Base-by-base conservation (phyloP, 2,113 vertebrate genomes). In the Scolopax mira region DNA sequence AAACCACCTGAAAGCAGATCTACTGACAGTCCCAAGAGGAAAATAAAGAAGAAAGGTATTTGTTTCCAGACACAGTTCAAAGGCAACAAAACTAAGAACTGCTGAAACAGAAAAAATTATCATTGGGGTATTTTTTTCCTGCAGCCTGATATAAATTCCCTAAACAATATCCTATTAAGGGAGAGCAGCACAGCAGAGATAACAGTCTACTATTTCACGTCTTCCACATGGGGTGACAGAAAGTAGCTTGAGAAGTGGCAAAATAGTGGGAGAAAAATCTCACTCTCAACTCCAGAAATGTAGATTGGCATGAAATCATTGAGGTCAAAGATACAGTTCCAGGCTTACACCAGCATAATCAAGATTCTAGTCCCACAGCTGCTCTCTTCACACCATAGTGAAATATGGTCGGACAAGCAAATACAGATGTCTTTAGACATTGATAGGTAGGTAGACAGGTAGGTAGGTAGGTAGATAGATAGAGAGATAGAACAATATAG, bases 61-160 rank as follows among this genome's bases (percentile, higher is more conserved):
- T 97, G 82, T 97, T 97, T 97, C 95, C 96, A 97, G 97, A 93
- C 77, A 89, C 33, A 96, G 89, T 96, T 97, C 96, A 98, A 97
- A 91, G 90, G 71, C 77, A 94, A 91, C 66, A 85, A 91, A 97
- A 74, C 85, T 49, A 91, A 94, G 78, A 88, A 95, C 72, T 61
- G 73, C 89, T 95, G 90, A 96, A 97, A 95, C 52, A 95, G 85
- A 95, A 96, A 91, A 89, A 97, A 95, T 94, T 85, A 94, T 54
- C 4, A 35, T 81, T 94, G 23, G 35, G 46, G 10, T 23, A 12
- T 10, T 60, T 88, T 93, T 96, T 90, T 89, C 21, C 91, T 42
- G 31, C 64, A 96, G 71, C 66, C 89, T 88, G 66, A 96, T 80
- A 96, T 92, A 95, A 96, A 97, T 97, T 95, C 64, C 74, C 52